Conservation (phyloP, 37 sponge, comb jelly and placozoan species). For the Dysidea cf. avara region DNA sequence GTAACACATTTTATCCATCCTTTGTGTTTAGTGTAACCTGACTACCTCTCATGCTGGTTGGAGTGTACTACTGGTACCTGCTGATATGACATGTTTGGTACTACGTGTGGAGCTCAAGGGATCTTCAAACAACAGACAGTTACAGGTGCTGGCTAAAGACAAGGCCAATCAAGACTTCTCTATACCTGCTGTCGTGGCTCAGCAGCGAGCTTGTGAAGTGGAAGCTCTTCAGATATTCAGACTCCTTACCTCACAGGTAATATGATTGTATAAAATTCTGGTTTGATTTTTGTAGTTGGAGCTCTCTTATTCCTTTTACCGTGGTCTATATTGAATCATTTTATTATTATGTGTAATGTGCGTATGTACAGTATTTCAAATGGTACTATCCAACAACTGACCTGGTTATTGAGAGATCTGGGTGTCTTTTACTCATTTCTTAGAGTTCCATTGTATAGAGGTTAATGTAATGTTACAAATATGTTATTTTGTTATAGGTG, state of each 20-base stretch:
- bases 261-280: too few relatives aligned
- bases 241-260: conserved; percentile 86
- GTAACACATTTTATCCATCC: too few relatives aligned
- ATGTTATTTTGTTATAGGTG: too few relatives aligned
- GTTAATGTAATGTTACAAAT: too few relatives aligned
- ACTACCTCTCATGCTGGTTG: conserved; percentile 57
- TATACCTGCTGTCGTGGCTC: conserved; percentile 46
- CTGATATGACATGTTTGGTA: conserved; percentile 9
- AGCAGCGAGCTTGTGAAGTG: conserved; percentile 76
- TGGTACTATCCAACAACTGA: neutral
- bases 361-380: neutral
- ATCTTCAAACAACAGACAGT: conserved; percentile 69
- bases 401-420: neutral
- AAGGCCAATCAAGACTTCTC: conserved; percentile 28
- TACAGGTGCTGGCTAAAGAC: conserved; percentile 51
- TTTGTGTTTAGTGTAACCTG: conserved; percentile 46
- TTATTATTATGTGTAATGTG: too few relatives aligned
- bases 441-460: too few relatives aligned
- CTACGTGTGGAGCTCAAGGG: conserved; percentile 75
- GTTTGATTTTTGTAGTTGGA: too few relatives aligned
- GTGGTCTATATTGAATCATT: too few relatives aligned
- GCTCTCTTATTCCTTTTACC: too few relatives aligned
- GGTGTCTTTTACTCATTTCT: neutral
- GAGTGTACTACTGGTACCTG: conserved; percentile 45
- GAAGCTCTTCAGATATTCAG: conserved; percentile 88